A percentile compares a stretch with the other conserved stretches of the same genome.
phyloP scores from a whole-genome alignment of 2,797 vertebrate species.

The Dallia pectoralis region DNA sequence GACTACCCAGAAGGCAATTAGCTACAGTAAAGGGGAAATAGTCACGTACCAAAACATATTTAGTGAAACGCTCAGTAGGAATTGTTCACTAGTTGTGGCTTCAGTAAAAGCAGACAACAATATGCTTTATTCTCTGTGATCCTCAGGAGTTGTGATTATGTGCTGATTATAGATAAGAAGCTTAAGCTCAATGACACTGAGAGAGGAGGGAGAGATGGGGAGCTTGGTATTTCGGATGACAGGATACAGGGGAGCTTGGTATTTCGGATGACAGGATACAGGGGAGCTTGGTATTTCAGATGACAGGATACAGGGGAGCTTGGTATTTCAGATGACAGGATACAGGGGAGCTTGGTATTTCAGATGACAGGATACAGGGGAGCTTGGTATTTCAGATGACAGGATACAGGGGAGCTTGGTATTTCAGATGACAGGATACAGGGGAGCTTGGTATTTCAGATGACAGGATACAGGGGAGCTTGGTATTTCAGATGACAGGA shows the following conservation, averaged over 20 bases:
- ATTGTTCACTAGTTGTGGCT: conserved; percentile 44
- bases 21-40: not conserved
- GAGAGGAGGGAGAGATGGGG: conserved; percentile 40
- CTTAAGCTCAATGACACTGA: conserved; percentile 47
- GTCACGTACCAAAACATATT: not conserved
- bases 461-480: too few relatives aligned
- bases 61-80: conserved; percentile 13
- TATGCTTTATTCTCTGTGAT: conserved; percentile 51
- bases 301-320: too few relatives aligned
- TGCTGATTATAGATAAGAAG: conserved; percentile 70
- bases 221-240: conserved; percentile 42
- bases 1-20: not conserved
- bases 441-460: too few relatives aligned
- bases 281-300: too few relatives aligned
- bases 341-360: too few relatives aligned
- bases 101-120: conserved; percentile 44
- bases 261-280: too few relatives aligned
- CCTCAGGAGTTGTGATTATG: conserved; percentile 60
- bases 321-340: too few relatives aligned
- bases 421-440: too few relatives aligned
- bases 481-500: too few relatives aligned
- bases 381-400: too few relatives aligned
- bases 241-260: conserved; percentile 29
- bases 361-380: too few relatives aligned
- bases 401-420: too few relatives aligned